A percentile compares a stretch with the other conserved stretches of the same genome.
Conservation (phyloP, 2,113 vertebrate genomes). For the Cyanistes caeruleus region DNA sequence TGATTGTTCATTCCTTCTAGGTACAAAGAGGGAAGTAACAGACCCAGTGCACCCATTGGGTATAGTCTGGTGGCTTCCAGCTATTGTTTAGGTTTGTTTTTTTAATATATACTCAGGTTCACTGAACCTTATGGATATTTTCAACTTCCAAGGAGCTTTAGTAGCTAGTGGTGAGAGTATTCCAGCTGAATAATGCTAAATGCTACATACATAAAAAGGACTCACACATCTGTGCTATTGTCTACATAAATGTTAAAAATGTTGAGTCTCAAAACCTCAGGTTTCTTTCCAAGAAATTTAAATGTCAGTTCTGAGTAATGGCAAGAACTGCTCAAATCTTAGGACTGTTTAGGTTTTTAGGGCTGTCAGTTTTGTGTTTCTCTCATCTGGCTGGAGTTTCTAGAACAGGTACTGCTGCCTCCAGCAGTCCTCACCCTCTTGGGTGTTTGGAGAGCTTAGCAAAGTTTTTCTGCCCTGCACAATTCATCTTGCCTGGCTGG, state of each 20-base stretch:
- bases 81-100: background rate
- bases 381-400: background rate
- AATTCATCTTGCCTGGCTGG: background rate
- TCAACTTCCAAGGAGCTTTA: background rate
- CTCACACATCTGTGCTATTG: rapidly evolving
- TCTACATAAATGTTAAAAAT: background rate
- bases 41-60: rapidly evolving
- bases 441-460: background rate
- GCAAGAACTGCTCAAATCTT: background rate
- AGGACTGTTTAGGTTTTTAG: too few relatives aligned
- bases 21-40: background rate
- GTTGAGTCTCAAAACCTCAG: background rate
- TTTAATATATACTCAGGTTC: background rate
- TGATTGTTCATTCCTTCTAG: background rate
- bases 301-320: background rate
- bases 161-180: background rate
- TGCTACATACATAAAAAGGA: background rate
- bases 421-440: background rate
- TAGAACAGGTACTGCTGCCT: background rate
- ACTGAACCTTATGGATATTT: background rate
- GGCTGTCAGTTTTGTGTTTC: background rate
- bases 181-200: background rate
- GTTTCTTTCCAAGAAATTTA: background rate
- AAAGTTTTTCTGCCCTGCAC: background rate
- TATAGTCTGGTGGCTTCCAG: background rate